Evolutionary conservation across 2,888 invertebrate species (phyloP).

Genomic region (Sminthurinus aureus): DNA sequence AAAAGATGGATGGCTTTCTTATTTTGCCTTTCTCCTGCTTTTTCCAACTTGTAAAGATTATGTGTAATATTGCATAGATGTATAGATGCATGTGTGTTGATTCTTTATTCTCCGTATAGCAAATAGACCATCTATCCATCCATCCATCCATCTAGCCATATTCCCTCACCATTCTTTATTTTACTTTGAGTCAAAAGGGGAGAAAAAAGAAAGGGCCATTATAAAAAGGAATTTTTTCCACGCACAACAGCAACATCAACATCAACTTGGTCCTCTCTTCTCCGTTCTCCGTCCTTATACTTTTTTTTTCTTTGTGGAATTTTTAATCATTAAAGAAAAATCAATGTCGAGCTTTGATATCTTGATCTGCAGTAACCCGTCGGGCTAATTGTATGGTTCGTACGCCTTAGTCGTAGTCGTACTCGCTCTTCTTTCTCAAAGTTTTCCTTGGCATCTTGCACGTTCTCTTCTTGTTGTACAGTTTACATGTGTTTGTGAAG

Average conservation of each 20-base stretch:
- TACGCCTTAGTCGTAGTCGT: conserved; percentile 36
- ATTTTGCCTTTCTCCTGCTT: conserved; percentile 38
- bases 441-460: conserved; percentile 24
- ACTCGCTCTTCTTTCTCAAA: conserved; percentile 16
- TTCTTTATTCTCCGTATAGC: conserved; percentile 25
- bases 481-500: not conserved
- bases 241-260: not conserved
- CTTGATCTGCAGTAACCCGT: conserved; percentile 58
- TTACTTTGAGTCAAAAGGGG: conserved; percentile 28
- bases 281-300: conserved; percentile 29
- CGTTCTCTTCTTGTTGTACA: conserved; percentile 24
- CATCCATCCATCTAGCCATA: conserved; percentile 21
- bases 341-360: conserved; percentile 58
- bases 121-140: conserved; percentile 8
- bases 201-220: conserved; percentile 45
- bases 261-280: not conserved
- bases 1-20: conserved; percentile 53
- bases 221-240: conserved; percentile 38
- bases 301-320: conserved; percentile 46
- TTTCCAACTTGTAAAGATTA: no score
- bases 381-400: conserved; percentile 53
- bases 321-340: conserved; percentile 58
- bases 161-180: conserved; percentile 16
- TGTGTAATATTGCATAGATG: no score
- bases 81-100: conserved; percentile 37